Conservation (phyloP, 2,888 invertebrate genomes). For the Drosophila seclusa region DNA sequence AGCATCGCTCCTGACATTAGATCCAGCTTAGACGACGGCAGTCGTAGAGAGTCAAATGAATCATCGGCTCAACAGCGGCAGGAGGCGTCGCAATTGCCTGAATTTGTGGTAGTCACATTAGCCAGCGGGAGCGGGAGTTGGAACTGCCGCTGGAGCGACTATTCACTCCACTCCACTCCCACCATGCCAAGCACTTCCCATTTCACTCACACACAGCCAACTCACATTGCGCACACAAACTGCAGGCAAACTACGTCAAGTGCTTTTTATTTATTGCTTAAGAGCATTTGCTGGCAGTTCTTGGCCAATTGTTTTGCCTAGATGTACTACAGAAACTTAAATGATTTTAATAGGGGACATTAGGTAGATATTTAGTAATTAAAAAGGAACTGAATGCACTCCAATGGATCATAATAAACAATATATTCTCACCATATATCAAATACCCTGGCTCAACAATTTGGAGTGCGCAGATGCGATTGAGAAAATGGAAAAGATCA, state of each 20-base stretch:
- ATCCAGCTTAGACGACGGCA: slow-evolving; percentile 53
- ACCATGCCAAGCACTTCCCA: neutral
- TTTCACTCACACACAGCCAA: neutral
- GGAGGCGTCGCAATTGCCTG: slow-evolving; percentile 60
- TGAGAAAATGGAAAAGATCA: neutral
- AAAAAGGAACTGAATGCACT: neutral
- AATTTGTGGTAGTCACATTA: slow-evolving; percentile 61
- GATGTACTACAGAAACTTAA: neutral
- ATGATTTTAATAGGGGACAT: neutral
- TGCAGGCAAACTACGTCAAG: slow-evolving; percentile 53
- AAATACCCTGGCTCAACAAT: neutral
- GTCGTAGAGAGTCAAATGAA: slow-evolving; percentile 62
- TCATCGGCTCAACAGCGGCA: slow-evolving; percentile 68
- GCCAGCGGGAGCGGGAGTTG: slow-evolving; percentile 22
- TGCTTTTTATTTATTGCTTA: slow-evolving; percentile 55
- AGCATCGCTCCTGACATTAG: slow-evolving; percentile 48
- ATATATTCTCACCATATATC: neutral
- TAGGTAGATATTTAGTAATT: neutral
- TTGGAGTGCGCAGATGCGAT: neutral
- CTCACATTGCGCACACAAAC: slow-evolving; percentile 47
- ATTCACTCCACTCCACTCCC: neutral
- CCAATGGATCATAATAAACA: neutral
- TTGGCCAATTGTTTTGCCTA: neutral
- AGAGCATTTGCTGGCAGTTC: slow-evolving; percentile 5
- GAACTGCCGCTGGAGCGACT: slow-evolving; percentile 6